phyloP scores from a whole-genome alignment of 2,888 invertebrate species.

The Strigamia transsilvanica region DNA sequence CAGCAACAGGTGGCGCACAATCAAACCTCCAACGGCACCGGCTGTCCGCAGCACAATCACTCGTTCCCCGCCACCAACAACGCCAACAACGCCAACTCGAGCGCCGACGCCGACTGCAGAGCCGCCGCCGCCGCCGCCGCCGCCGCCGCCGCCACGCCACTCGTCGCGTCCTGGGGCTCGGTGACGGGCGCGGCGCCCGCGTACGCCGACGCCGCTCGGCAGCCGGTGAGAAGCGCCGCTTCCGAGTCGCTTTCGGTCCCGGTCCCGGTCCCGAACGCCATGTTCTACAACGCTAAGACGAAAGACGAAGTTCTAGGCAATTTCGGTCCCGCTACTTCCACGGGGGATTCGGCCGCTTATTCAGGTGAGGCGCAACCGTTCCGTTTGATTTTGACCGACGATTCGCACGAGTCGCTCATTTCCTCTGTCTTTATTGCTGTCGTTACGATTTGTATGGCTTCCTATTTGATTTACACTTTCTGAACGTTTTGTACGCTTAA shows the following conservation, averaged over 20 bases:
- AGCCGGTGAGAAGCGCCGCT: not conserved
- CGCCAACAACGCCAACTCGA: too few species aligned
- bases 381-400: not conserved
- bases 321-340: not conserved
- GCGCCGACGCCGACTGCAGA: constrained; percentile 4
- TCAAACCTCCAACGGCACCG: not conserved
- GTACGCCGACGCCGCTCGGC: not conserved
- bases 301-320: constrained; percentile 5
- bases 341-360: constrained; percentile 25
- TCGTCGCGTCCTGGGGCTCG: constrained; percentile 10
- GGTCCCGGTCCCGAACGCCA: not conserved
- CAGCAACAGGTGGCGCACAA: constrained; percentile 63
- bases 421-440: not conserved
- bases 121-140: not conserved
- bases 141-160: not conserved
- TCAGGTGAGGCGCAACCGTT: not conserved
- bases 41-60: not conserved
- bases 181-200: constrained; percentile 24
- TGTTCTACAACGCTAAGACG: not conserved
- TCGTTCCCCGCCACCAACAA: not conserved
- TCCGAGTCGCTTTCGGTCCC: not conserved
- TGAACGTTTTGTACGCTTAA: not conserved
- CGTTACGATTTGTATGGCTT: not conserved
- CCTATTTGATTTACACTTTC: not conserved
- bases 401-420: not conserved